phyloP scores from a whole-genome alignment of 2,888 invertebrate species.

The Hyposoter dolosus region DNA sequence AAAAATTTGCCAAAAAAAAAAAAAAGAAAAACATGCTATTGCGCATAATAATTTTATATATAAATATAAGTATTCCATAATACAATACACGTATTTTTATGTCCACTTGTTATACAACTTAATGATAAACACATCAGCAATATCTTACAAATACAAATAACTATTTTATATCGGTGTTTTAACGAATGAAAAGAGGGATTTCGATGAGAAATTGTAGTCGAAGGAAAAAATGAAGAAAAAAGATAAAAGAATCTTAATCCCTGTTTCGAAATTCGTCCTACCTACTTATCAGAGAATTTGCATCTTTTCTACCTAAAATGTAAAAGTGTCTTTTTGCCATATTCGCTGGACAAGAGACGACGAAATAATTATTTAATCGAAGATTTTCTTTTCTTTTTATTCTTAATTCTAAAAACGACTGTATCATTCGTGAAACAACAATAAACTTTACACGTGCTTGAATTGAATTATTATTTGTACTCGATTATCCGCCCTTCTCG shows the following conservation, averaged over 20 bases:
- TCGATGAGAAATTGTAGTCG: background rate
- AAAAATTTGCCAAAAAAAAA: slow-evolving; percentile 4
- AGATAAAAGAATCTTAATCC: slow-evolving; percentile 21
- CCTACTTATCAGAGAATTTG: slow-evolving; percentile 58
- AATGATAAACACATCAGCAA: slow-evolving; percentile 65
- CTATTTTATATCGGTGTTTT: slow-evolving; percentile 54
- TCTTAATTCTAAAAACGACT: slow-evolving; percentile 31
- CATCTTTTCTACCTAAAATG: slow-evolving; percentile 58
- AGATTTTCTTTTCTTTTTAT: slow-evolving; percentile 6
- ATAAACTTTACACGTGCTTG: slow-evolving; percentile 66
- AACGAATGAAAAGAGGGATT: slow-evolving; percentile 33
- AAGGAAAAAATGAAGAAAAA: slow-evolving; percentile 1
- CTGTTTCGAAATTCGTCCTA: slow-evolving; percentile 49
- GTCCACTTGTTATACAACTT: slow-evolving; percentile 67
- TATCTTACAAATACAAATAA: slow-evolving; percentile 66
- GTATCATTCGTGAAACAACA: slow-evolving; percentile 63
- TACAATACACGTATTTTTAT: slow-evolving; percentile 66
- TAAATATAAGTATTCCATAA: slow-evolving; percentile 68
- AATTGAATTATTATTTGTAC: slow-evolving; percentile 69
- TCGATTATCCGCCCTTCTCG: slow-evolving; percentile 65
- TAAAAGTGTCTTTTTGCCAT: slow-evolving; percentile 45
- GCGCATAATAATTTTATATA: slow-evolving; percentile 66
- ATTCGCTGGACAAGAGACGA: slow-evolving; percentile 25
- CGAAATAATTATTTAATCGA: slow-evolving; percentile 12
- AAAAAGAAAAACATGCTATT: slow-evolving; percentile 35